phyloP scores from a whole-genome alignment of 1,140 invertebrate species.

The Tetragonula clypearis region DNA sequence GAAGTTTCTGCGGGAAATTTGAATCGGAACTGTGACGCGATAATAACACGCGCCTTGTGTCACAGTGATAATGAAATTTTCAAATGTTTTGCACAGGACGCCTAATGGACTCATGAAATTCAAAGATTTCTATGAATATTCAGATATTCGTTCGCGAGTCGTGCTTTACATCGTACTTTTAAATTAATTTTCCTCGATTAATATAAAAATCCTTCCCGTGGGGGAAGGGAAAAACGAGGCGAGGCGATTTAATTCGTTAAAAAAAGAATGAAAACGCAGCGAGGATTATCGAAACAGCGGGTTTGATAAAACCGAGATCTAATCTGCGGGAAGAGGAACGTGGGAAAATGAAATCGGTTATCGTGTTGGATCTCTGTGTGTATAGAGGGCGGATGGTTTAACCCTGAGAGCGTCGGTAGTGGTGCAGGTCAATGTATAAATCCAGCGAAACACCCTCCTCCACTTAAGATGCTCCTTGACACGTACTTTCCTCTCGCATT shows the following conservation, averaged over 20 bases:
- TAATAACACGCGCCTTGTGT: neutral
- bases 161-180: neutral
- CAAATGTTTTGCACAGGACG: neutral
- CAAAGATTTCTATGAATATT: neutral
- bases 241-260: neutral
- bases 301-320: neutral
- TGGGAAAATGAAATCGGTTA: neutral
- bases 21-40: no score
- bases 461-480: slow-evolving; percentile 22
- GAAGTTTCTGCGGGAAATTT: no score
- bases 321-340: neutral
- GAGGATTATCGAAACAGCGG: neutral
- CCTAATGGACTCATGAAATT: neutral
- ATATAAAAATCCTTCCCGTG: neutral
- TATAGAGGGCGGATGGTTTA: neutral
- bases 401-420: neutral
- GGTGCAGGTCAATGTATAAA: slow-evolving; percentile 7
- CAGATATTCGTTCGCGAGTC: neutral
- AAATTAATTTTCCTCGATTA: neutral
- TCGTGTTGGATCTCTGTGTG: neutral
- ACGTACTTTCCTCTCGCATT: neutral
- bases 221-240: no score
- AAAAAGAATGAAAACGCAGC: neutral
- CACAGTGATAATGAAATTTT: neutral
- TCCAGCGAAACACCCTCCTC: neutral